These are phyloP conservation scores for Trachymyrmex cornetzi DNA, from an alignment of 1,140 invertebrate genomes.

Conservation along the genomic window DNA sequence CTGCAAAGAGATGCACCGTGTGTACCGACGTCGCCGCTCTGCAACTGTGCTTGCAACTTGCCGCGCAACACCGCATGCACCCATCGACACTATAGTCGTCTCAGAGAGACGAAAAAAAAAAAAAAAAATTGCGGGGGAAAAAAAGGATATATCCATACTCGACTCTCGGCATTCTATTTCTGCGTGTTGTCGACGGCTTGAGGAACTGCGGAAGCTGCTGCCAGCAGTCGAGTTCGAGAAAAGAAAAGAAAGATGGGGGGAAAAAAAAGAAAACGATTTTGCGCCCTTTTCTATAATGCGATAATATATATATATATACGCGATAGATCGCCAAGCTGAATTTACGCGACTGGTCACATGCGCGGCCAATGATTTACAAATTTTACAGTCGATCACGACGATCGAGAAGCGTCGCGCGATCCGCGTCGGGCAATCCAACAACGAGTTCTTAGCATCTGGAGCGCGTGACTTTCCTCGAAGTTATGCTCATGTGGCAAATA, in stretches of 20 bases:
- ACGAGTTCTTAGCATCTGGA: background rate
- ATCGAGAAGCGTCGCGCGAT: slow-evolving; percentile 30
- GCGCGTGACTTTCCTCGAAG: background rate
- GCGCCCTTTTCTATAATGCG: slow-evolving; percentile 4
- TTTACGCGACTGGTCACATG: slow-evolving; percentile 31
- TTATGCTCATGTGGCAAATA: background rate
- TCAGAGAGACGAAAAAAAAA: slow-evolving; percentile 36
- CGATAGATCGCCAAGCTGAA: slow-evolving; percentile 35
- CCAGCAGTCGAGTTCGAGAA: slow-evolving; percentile 21
- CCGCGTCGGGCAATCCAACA: slow-evolving; percentile 2
- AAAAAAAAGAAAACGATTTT: slow-evolving; percentile 9
- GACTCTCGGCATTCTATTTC: slow-evolving; percentile 34
- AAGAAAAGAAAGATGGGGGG: background rate
- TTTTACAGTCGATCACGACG: slow-evolving; percentile 20
- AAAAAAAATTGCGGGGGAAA: background rate
- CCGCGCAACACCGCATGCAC: slow-evolving; percentile 80
- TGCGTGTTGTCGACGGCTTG: slow-evolving; percentile 18
- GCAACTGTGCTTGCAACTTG: slow-evolving; percentile 69
- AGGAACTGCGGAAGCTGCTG: slow-evolving; percentile 46
- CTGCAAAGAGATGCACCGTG: slow-evolving; percentile 34
- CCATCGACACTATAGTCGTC: slow-evolving; percentile 68
- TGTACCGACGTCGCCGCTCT: slow-evolving; percentile 61
- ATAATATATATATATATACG: slow-evolving; percentile 23
- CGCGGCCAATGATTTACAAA: slow-evolving; percentile 20
- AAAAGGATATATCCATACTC: slow-evolving; percentile 16